These are phyloP conservation scores for Ophion ellenae DNA, from an alignment of 2,888 invertebrate genomes.

Conservation along the genomic window DNA sequence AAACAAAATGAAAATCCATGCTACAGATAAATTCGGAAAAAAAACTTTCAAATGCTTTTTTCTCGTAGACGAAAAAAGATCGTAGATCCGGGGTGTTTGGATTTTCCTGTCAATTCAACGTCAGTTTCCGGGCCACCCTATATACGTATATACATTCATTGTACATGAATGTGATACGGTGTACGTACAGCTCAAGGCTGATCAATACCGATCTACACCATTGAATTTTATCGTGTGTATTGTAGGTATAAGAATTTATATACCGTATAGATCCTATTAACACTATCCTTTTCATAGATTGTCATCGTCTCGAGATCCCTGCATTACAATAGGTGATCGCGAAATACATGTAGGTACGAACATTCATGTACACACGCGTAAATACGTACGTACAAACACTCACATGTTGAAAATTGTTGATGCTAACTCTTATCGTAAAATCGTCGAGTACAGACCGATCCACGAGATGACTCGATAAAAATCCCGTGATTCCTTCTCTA, in stretches of 20 bases:
- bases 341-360: not conserved
- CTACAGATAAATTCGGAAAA: too few species aligned
- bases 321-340: slow-evolving; percentile 33
- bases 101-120: too few species aligned
- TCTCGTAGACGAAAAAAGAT: too few species aligned
- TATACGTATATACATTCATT: too few species aligned
- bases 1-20: too few species aligned
- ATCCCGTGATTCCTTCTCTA: slow-evolving; percentile 13
- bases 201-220: slow-evolving; percentile 45
- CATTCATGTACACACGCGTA: not conserved
- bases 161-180: not conserved
- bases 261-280: slow-evolving; percentile 31
- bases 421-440: slow-evolving; percentile 12
- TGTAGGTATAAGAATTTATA: not conserved
- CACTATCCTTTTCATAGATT: slow-evolving; percentile 14
- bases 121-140: too few species aligned
- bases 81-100: too few species aligned
- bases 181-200: slow-evolving; percentile 39
- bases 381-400: not conserved
- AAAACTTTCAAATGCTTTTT: too few species aligned
- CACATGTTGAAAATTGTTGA: not conserved
- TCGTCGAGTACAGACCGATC: slow-evolving; percentile 22
- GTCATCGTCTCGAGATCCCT: not conserved
- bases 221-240: slow-evolving; percentile 5
- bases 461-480: slow-evolving; percentile 46